A percentile compares a stretch with the other conserved stretches of the same genome.
Evolutionary conservation across 1,140 invertebrate species (phyloP).

Genomic region (Tetragonula clypearis): DNA sequence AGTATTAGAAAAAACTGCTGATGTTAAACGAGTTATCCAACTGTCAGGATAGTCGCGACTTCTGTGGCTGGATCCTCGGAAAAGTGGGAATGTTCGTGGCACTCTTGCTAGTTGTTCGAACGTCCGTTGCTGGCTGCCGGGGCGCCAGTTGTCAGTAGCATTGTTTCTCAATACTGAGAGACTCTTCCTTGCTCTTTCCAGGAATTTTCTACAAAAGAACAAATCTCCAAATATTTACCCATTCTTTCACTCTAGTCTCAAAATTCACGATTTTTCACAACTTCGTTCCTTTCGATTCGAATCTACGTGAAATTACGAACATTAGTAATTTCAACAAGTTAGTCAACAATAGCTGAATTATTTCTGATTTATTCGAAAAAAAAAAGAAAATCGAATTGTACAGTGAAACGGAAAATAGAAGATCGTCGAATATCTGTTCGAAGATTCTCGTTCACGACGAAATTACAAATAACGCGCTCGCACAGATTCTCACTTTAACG

Average conservation of each 20-base stretch:
- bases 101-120: slow-evolving; percentile 46
- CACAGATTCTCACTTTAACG: not conserved
- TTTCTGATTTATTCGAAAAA: not conserved
- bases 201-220: not conserved
- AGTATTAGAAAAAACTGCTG: not conserved
- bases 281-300: not conserved
- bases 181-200: not conserved
- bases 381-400: no score
- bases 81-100: slow-evolving; percentile 25
- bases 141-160: slow-evolving; percentile 67
- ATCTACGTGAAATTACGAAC: not conserved
- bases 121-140: slow-evolving; percentile 52
- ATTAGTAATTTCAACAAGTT: not conserved
- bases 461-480: no score
- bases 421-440: no score
- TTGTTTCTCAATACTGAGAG: not conserved
- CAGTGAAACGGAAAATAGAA: no score
- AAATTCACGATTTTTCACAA: not conserved
- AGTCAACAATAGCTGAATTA: not conserved
- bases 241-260: not conserved
- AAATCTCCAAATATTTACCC: not conserved
- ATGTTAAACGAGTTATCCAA: not conserved
- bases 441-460: no score
- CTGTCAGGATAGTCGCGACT: not conserved
- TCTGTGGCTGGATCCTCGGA: not conserved